Evolutionary conservation across 1,140 invertebrate species (phyloP), one percentile per base, ranked within the genome.

Genomic region (Cherax destructor): DNA sequence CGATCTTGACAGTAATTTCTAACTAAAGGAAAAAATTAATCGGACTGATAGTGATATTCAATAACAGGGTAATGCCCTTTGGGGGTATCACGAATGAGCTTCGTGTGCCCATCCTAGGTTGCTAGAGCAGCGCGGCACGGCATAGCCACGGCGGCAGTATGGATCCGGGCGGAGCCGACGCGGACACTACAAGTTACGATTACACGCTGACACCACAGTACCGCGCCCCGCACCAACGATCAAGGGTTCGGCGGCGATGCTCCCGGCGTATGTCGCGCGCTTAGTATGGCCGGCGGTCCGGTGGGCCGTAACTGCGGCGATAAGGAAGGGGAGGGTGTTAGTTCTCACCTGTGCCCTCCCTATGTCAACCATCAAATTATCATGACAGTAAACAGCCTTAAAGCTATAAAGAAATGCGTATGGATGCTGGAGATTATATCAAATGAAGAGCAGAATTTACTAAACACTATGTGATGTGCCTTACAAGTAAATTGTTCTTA

Each of bases 281-380:
- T 90, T 90, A 90, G 88, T 90, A 90, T 56, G 88, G 88, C 88
- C 88, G 88, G 74, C 88, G 88, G 81, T 90, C 88, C 69, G 88
- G 81, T 76, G 88, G 88, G 72, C 88, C 88, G 74, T 84, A 90
- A 90, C 88, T 90, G 88, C 88, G 88, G 81, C 81, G 84, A 78
- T 77, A 83, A 90, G 85, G 88, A 84, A 90, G 88, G 88, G 88
- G 80, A 76, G 80, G 80, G 72, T 76, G 88, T 90, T 90, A 84
- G 80, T 84, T 90, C 80, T 90, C 69, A 77, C 88, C 52, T 77
- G 80, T 59, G n/a, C 88, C 88, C 56, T 77, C 79, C 59, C 52
- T 61, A 69, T 83, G 18, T 74, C 69, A 65, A 65, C 21, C 61
- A 65, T 21, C 61, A 79, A 79, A 50, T 69, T 41, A 69, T 65